Conservation (phyloP, 2,797 vertebrate species). For the Chelonia mydas region DNA sequence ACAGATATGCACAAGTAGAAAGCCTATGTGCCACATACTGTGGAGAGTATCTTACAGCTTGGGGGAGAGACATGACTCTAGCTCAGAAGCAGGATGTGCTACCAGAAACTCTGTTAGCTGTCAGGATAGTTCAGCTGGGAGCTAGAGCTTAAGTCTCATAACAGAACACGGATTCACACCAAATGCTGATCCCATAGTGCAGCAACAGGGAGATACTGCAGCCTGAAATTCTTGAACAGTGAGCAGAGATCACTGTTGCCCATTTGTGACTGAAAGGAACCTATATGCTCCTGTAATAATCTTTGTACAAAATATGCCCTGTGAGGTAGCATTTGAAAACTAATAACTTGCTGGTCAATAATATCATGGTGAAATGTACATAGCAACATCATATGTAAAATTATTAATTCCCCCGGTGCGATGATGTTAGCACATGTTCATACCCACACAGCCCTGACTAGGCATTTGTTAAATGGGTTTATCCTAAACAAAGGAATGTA, state of each 20-base stretch:
- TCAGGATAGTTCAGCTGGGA: fast-evolving
- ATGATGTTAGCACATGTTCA: not conserved
- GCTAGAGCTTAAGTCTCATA: not conserved
- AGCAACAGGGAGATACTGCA: not conserved
- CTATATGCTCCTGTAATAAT: not conserved
- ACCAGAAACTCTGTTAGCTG: not conserved
- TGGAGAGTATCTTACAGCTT: not conserved
- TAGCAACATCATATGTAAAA: not conserved
- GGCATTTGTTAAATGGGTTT: not conserved
- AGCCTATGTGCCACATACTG: not conserved
- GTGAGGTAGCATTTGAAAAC: not conserved
- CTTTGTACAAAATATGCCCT: not conserved
- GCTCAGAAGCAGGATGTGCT: not conserved
- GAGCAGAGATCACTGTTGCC: not conserved
- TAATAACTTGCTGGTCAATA: not conserved
- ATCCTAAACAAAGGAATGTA: not conserved
- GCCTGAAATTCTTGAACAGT: not conserved
- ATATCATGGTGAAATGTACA: not conserved
- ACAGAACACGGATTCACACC: not conserved
- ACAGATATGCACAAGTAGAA: not conserved
- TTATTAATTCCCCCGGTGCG: not conserved
- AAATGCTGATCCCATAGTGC: not conserved
- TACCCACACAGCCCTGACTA: not conserved
- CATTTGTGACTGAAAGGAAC: not conserved
- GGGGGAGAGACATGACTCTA: not conserved